Evolutionary conservation across 1,140 invertebrate genomes (phyloP).

Genomic region (Caenorhabditis inopinata): DNA sequence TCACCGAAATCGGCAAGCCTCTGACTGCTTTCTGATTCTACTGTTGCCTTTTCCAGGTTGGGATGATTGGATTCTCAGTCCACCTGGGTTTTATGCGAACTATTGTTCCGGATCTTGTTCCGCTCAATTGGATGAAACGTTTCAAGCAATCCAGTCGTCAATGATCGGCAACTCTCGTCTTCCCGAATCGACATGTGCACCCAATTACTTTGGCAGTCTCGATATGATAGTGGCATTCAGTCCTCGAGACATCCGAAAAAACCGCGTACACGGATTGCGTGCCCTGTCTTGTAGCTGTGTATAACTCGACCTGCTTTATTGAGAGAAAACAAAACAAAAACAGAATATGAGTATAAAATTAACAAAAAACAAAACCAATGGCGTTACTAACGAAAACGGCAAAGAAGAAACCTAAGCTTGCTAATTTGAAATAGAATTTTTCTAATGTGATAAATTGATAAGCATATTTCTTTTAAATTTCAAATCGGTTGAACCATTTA

Average conservation of each 20-base stretch:
- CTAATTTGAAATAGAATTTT: no score
- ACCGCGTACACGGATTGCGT: not conserved
- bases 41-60: not conserved
- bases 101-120: not conserved
- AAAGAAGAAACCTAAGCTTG: no score
- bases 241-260: not conserved
- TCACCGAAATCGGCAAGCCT: conserved; percentile 7
- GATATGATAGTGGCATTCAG: not conserved
- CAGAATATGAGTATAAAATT: not conserved
- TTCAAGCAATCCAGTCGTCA: not conserved
- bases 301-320: not conserved
- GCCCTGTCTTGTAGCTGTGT: not conserved
- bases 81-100: not conserved
- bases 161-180: not conserved
- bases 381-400: no score
- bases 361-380: not conserved
- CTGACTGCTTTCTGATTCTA: no score
- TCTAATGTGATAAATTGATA: no score
- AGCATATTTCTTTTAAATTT: no score
- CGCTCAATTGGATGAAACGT: not conserved
- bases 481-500: no score
- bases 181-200: not conserved
- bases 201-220: conserved; percentile 4
- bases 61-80: not conserved
- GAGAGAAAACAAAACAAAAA: not conserved